Percentiles rank a stretch among this genome's conserved stretches.
Conservation (phyloP, 2,888 invertebrate genomes). For the Nomada fucata region DNA sequence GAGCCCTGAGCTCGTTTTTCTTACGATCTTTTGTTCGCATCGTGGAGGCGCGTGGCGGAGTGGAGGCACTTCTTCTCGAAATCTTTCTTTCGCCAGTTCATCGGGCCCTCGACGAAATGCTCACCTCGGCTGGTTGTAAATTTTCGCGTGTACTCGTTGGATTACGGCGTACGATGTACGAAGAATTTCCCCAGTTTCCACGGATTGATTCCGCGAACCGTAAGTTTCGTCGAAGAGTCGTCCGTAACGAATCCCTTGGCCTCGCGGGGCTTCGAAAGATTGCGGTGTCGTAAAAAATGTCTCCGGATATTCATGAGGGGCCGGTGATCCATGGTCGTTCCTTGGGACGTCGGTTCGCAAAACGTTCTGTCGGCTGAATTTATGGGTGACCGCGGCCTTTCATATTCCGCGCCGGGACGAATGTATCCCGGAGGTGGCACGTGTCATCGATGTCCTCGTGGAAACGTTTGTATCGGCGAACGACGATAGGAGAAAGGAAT, state of each 20-base stretch:
- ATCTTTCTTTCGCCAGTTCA: too few relatives aligned
- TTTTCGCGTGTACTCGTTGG: too few relatives aligned
- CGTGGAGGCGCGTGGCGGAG: too few relatives aligned
- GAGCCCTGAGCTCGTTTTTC: too few relatives aligned
- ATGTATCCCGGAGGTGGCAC: slow-evolving; percentile 23
- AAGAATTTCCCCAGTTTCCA: neutral
- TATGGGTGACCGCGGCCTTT: slow-evolving; percentile 10
- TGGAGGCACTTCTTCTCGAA: too few relatives aligned
- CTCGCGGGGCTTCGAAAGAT: neutral
- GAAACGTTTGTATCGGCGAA: slow-evolving; percentile 1
- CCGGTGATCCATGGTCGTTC: neutral
- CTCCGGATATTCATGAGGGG: neutral
- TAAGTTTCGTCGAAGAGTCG: too few relatives aligned
- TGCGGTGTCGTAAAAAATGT: neutral
- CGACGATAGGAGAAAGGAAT: slow-evolving; percentile 8
- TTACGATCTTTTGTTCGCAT: too few relatives aligned
- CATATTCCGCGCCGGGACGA: neutral
- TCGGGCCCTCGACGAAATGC: too few relatives aligned
- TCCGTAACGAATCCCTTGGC: too few relatives aligned
- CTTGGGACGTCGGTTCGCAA: neutral
- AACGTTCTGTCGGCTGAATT: slow-evolving; percentile 20
- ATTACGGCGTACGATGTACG: too few relatives aligned
- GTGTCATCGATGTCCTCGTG: slow-evolving; percentile 14
- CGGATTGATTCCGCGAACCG: too few relatives aligned
- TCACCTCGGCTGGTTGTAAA: too few relatives aligned